Evolutionary conservation across 2,888 invertebrate genomes (phyloP).

Genomic region (Mythimna vitellina): DNA sequence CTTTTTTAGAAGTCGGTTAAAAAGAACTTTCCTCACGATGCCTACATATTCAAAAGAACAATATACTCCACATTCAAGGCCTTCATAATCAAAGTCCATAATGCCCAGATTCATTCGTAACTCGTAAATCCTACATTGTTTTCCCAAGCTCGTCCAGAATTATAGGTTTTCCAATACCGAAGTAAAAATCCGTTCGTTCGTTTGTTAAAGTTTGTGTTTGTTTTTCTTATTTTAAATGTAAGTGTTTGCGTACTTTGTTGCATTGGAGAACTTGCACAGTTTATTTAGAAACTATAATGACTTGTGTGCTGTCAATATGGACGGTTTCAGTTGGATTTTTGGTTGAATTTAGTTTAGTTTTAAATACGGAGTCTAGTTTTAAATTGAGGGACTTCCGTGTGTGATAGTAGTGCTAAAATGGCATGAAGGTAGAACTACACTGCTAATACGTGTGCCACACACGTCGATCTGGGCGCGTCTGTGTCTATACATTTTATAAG

Average conservation of each 20-base stretch:
- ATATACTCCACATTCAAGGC: neutral
- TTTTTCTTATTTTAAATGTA: slow-evolving; percentile 23
- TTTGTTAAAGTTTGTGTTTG: slow-evolving; percentile 14
- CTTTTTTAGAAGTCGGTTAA: too few relatives aligned
- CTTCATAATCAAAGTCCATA: neutral
- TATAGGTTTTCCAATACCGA: slow-evolving; percentile 51
- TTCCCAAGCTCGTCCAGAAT: slow-evolving; percentile 20
- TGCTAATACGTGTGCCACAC: too few relatives aligned
- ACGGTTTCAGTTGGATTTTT: neutral
- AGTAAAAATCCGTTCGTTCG: slow-evolving; percentile 13
- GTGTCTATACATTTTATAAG: too few relatives aligned
- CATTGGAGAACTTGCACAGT: slow-evolving; percentile 8
- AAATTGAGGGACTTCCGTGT: too few relatives aligned
- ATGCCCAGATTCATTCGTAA: neutral
- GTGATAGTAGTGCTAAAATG: too few relatives aligned
- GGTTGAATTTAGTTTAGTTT: neutral
- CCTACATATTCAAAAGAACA: neutral
- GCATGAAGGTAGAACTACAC: too few relatives aligned
- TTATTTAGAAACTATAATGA: slow-evolving; percentile 42
- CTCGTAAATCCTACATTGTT: slow-evolving; percentile 36
- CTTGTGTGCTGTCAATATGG: slow-evolving; percentile 8
- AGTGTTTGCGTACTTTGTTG: slow-evolving; percentile 39
- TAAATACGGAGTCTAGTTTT: neutral
- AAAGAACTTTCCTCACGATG: too few relatives aligned
- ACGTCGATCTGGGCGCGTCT: too few relatives aligned